These are phyloP conservation scores for Heliconius melpomene DNA, from an alignment of 1,140 invertebrate genomes.

Conservation along the genomic window DNA sequence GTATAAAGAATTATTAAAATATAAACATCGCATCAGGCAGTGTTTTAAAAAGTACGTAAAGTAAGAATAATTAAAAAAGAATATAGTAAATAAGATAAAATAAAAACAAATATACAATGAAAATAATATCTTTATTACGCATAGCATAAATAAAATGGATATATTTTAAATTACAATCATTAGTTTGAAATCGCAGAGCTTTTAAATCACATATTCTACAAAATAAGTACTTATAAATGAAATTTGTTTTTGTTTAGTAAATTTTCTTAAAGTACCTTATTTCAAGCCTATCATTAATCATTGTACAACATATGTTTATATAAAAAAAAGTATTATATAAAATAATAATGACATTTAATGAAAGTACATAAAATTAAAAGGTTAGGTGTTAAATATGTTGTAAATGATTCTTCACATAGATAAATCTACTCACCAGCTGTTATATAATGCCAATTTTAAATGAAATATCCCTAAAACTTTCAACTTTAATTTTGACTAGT, in stretches of 20 bases:
- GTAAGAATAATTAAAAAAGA: background rate
- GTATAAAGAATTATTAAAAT: background rate
- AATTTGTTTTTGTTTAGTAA: too few species aligned
- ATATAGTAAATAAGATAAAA: background rate
- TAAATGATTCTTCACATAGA: background rate
- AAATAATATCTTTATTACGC: background rate
- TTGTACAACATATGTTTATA: too few species aligned
- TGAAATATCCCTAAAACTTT: background rate
- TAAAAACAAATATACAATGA: background rate
- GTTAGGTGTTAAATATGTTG: too few species aligned
- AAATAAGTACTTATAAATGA: too few species aligned
- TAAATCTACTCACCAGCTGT: background rate
- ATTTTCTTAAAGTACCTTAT: too few species aligned
- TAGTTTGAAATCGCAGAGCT: background rate
- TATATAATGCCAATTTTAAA: background rate
- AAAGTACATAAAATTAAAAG: too few species aligned
- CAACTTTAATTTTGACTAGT: background rate
- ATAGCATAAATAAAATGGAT: background rate
- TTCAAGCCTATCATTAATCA: too few species aligned
- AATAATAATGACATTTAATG: too few species aligned
- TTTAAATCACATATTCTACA: background rate
- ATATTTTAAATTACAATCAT: background rate
- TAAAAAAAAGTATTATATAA: too few species aligned
- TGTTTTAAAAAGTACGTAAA: background rate
- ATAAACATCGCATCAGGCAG: background rate